Evolutionary conservation across 2,888 invertebrate genomes (phyloP), one percentile per base, ranked within the genome.

Genomic region (Calameuta idolon): DNA sequence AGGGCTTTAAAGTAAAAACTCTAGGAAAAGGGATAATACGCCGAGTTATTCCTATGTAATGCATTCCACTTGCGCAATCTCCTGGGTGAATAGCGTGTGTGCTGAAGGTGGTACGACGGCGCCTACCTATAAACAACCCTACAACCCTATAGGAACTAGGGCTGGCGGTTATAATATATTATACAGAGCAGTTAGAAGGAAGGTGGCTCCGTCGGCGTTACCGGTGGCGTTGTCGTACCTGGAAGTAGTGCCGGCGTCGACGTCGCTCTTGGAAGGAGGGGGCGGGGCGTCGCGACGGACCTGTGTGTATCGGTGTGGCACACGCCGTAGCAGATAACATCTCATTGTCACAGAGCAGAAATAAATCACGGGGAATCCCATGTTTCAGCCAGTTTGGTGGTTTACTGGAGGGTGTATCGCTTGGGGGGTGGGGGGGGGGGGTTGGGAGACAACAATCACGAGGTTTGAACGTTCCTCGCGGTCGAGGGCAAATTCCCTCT

Each of bases 261-360:
- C 77, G 79, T 73, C 37, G 75, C 5, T 40, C 31, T 23, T 34
- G 11, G 74, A 73, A 31, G 55, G 73, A 69, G 40, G 33, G 79
- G 30, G 4, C 33, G 69, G 11, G 76, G 78, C 35, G 35, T 12
- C 12, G 35, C 35, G 35, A 12, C 37, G 12, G 74, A 79, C 74
- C 74, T 81, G 75, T 80, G 80, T 79, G 77, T 78, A 81, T 82
- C 81, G 79, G 81, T 84, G 81, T 81, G 87, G 83, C 83, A 83
- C 86, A 82, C 81, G 81, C 83, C 83, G 84, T 84, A 86, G 81
- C 81, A 85, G 89, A 90, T 89, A 90, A 87, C 87, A 89, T 90
- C 89, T 88, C 87, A 87, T 89, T 89, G 89, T 89, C 87, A 87
- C 87, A 82, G 85, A 79, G 80, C 81, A 83, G 83, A 84, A 87